Conservation (phyloP, 2,888 invertebrate species). For the Lapara coniferarum region DNA sequence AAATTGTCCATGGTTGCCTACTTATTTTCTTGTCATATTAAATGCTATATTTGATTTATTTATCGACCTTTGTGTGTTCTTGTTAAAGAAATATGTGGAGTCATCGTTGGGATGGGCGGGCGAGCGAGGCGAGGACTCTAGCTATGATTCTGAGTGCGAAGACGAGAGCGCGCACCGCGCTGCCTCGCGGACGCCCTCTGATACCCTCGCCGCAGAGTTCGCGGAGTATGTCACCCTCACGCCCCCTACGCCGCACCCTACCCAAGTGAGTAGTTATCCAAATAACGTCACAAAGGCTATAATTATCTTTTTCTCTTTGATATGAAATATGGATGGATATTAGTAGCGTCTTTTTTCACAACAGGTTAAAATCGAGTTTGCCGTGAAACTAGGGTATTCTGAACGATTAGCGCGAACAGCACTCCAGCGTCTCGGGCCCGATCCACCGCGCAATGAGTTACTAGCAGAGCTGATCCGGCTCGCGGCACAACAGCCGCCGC, state of each 20-base stretch:
- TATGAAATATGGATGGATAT: background rate
- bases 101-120: conserved; percentile 84
- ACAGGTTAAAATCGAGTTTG: conserved; percentile 91
- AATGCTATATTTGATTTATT: background rate
- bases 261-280: conserved; percentile 56
- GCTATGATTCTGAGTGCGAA: conserved; percentile 93
- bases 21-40: background rate
- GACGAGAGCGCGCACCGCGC: conserved; percentile 87
- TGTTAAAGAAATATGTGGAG: conserved; percentile 89
- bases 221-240: conserved; percentile 90
- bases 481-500: conserved; percentile 83
- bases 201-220: conserved; percentile 93
- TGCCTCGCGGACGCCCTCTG: conserved; percentile 91
- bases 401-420: conserved; percentile 93
- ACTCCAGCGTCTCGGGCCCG: conserved; percentile 91
- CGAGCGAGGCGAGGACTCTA: conserved; percentile 88
- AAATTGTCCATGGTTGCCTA: background rate
- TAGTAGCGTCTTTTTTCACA: conserved; percentile 3
- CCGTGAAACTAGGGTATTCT: conserved; percentile 95
- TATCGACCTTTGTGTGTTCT: conserved; percentile 13
- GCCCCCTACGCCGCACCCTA: conserved; percentile 60
- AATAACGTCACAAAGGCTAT: too few species aligned
- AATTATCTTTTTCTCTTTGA: too few species aligned
- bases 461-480: conserved; percentile 94
- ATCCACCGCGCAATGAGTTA: conserved; percentile 93